These are phyloP conservation scores for Notamacropus eugenii DNA, from an alignment of 2,797 vertebrate species.

Conservation along the genomic window DNA sequence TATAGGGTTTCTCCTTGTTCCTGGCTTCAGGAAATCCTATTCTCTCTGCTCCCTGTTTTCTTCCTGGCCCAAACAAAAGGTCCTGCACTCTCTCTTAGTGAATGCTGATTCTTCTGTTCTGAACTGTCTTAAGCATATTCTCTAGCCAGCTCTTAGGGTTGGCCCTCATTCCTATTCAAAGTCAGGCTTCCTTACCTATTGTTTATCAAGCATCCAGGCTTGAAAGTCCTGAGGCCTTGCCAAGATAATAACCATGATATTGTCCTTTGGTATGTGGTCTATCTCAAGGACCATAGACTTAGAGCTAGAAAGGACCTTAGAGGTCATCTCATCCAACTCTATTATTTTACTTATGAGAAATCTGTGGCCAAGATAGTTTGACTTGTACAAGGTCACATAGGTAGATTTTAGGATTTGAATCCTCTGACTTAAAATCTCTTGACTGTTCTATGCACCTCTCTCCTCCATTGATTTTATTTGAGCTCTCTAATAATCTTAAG, in stretches of 20 bases:
- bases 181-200: slow-evolving; percentile 5
- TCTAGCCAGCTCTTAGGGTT: slow-evolving; percentile 24
- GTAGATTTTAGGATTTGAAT: background rate
- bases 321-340: background rate
- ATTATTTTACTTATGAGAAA: background rate
- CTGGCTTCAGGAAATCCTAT: slow-evolving; percentile 23
- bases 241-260: background rate
- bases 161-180: slow-evolving; percentile 21
- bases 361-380: background rate
- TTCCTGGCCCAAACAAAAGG: background rate
- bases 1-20: slow-evolving; percentile 1
- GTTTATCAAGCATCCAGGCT: slow-evolving; percentile 11
- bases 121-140: slow-evolving; percentile 5
- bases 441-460: background rate
- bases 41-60: slow-evolving; percentile 18
- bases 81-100: background rate
- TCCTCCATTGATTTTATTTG: background rate
- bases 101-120: slow-evolving; percentile 36
- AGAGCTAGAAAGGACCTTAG: background rate
- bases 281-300: background rate
- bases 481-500: background rate
- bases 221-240: background rate
- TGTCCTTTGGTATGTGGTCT: slow-evolving; percentile 12
- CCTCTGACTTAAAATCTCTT: background rate
- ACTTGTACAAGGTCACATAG: background rate